Percentiles rank a stretch among this genome's conserved stretches.
Evolutionary conservation across 2,888 invertebrate species (phyloP).

Genomic region (Calameuta filiformis): DNA sequence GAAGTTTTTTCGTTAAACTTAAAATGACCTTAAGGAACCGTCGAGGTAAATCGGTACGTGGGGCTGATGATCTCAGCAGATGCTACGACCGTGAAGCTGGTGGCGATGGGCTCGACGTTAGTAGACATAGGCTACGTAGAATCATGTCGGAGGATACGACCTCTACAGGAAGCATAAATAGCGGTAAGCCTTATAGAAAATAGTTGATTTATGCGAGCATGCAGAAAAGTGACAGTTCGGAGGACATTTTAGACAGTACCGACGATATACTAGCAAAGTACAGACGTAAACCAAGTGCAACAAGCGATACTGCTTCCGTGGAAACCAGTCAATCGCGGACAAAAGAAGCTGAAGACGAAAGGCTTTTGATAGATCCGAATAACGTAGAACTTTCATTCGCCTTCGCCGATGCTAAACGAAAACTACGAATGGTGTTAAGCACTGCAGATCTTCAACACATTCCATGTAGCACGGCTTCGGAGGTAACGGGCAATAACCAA

Average conservation of each 20-base stretch:
- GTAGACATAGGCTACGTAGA: constrained; percentile 55
- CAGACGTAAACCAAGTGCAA: constrained; percentile 75
- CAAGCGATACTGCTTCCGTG: constrained; percentile 68
- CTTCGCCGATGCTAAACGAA: constrained; percentile 83
- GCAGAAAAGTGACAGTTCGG: background rate
- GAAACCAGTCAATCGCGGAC: constrained; percentile 63
- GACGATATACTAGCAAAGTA: constrained; percentile 97
- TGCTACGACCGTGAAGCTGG: constrained; percentile 57
- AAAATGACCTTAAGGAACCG: constrained; percentile 77
- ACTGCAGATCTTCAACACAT: constrained; percentile 84
- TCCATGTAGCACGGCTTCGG: constrained; percentile 57
- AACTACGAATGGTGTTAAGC: constrained; percentile 89
- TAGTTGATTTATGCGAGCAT: background rate
- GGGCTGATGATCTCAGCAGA: constrained; percentile 60
- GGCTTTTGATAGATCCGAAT: constrained; percentile 68
- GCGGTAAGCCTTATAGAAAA: constrained; percentile 37
- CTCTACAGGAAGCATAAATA: constrained; percentile 47
- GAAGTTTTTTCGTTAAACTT: constrained; percentile 79
- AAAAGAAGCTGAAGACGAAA: constrained; percentile 66
- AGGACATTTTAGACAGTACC: constrained; percentile 73
- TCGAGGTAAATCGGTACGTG: constrained; percentile 69
- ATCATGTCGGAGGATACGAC: constrained; percentile 65
- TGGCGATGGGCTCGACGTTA: constrained; percentile 41
- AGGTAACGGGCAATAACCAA: constrained; percentile 38
- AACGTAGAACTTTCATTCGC: constrained; percentile 71